Evolutionary conservation across 2,797 vertebrate species (phyloP).

Genomic region (Brachyrhaphis roseni): DNA sequence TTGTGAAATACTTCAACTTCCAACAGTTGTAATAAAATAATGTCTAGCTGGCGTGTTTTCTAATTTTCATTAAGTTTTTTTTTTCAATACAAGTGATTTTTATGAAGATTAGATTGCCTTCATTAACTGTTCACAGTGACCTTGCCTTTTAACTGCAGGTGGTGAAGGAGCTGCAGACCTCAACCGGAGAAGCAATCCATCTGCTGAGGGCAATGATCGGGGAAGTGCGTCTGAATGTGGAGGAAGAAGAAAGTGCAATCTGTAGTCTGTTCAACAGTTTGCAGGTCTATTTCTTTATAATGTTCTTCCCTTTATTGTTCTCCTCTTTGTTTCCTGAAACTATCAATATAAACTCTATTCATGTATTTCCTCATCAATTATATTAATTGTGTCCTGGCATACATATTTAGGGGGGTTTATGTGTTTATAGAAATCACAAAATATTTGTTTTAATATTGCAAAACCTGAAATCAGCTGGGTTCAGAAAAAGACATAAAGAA

Average conservation of each 20-base stretch:
- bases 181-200: constrained; percentile 88
- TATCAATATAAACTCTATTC: background rate
- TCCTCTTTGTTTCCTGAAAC: background rate
- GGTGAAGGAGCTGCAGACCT: constrained; percentile 81
- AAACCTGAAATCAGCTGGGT: background rate
- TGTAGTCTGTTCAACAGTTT: constrained; percentile 88
- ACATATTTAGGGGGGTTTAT: background rate
- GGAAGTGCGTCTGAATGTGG: constrained; percentile 90
- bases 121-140: background rate
- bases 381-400: background rate
- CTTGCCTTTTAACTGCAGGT: constrained; percentile 51
- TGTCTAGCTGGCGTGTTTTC: background rate
- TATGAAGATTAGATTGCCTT: background rate
- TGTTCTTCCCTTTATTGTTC: background rate
- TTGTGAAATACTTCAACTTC: background rate
- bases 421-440: background rate
- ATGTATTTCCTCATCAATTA: background rate
- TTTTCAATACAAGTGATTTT: background rate
- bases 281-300: constrained; percentile 65
- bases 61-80: background rate
- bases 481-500: background rate
- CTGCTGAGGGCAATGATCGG: constrained; percentile 92
- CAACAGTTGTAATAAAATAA: background rate
- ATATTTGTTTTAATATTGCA: background rate
- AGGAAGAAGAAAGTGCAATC: constrained; percentile 90